phyloP scores from a whole-genome alignment of 1,140 invertebrate species.

The Uloborus diversus region DNA sequence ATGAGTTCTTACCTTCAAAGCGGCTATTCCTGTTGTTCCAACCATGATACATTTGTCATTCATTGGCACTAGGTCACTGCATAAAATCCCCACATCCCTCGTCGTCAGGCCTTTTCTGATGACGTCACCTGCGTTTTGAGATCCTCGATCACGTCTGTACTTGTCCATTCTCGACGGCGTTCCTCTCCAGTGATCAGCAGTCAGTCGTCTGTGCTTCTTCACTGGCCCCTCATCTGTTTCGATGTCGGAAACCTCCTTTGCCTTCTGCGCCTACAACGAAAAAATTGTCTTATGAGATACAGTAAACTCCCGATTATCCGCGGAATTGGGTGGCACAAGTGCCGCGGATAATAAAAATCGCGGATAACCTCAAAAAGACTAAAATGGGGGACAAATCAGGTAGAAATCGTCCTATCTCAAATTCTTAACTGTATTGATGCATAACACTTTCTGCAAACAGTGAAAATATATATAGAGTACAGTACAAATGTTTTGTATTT shows the following conservation, averaged over 20 bases:
- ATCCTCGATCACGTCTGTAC: neutral
- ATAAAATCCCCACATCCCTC: slow-evolving; percentile 24
- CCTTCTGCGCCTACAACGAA: neutral
- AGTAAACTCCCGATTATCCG: too few species aligned
- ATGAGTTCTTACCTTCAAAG: slow-evolving; percentile 55
- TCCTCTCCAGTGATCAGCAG: slow-evolving; percentile 23
- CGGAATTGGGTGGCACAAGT: neutral
- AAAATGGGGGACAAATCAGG: neutral
- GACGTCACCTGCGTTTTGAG: neutral
- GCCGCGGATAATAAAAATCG: neutral
- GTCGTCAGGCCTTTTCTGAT: neutral
- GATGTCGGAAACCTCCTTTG: slow-evolving; percentile 14
- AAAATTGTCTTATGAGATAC: neutral
- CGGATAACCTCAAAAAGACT: neutral
- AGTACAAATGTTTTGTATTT: too few species aligned
- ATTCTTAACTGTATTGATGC: neutral
- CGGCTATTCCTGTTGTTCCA: slow-evolving; percentile 55
- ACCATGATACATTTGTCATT: slow-evolving; percentile 58
- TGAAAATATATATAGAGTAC: too few species aligned
- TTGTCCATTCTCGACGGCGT: slow-evolving; percentile 1
- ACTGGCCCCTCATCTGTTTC: slow-evolving; percentile 46
- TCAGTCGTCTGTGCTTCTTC: slow-evolving; percentile 38
- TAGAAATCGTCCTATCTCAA: neutral
- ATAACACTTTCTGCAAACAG: neutral
- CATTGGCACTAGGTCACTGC: slow-evolving; percentile 11